Evolutionary conservation across 2,888 invertebrate species (phyloP), one percentile per base, ranked within the genome.

Genomic region (Zhengitettix transpicula): DNA sequence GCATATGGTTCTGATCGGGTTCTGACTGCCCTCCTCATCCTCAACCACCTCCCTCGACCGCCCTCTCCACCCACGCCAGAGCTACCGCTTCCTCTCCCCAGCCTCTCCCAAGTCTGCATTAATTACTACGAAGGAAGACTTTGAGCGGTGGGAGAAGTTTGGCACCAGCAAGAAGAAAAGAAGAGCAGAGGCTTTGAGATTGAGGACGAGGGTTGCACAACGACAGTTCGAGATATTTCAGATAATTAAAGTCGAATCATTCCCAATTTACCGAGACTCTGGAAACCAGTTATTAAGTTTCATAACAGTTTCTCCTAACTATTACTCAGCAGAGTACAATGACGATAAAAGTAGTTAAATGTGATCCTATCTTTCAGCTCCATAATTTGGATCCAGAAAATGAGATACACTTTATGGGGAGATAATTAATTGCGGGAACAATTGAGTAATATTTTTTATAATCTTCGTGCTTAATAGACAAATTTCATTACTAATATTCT

Each of bases 241-340:
- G 57, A 54, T 60, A 60, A 60, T 60, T 60, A 58, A 60, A 60
- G 42, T 58, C 58, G 58, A 56, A 60, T 60, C 55, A 58, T 57
- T 60, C 55, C 41, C 57, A 60, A 60, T 60, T 60, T 57, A 54
- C 54, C 42, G 52, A 51, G 17, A 57, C 40, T 44, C 40, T 15
- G 55, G 55, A 52, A 55, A 53, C 60, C 42, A 40, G 60, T 57
- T 58, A 60, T 58, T 55, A 60, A 55, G 54, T 55, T 58, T 41
- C 44, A 57, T 57, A 16, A 47, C 28, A 42, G 41, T 40, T 41
- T 41, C 40, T 40, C 41, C 55, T n/a, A 55, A 55, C 14, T 40
- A 47, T 47, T 14, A n/a, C 14, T 28, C 28, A 28, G 28, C 28
- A 28, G 28, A 28, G 3, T 28, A 47, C n/a, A 47, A 47, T 47